Base-by-base conservation (phyloP, 1,140 invertebrate species). In the Scaptomyza hsui region DNA sequence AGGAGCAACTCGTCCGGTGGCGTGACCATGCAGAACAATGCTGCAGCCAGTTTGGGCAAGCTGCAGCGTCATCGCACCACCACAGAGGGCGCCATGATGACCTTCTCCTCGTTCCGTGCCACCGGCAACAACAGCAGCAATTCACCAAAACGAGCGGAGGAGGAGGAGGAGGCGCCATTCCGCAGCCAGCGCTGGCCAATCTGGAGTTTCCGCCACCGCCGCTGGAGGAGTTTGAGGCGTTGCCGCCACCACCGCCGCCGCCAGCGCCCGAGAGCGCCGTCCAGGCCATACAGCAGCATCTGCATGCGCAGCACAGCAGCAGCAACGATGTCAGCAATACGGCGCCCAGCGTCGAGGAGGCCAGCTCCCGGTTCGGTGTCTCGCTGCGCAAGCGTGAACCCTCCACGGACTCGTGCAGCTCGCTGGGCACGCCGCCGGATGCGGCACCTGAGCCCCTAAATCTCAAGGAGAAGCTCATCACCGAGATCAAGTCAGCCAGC, bases 191-290 rank as follows among this genome's bases (percentile, higher is more conserved):
- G 93, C 94, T 12, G 37, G 95, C 96, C 4, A 96, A 97, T 91
- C 91, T 97, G 3, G 96, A 97, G 83, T 97, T 97, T 92, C 96
- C 96, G 4, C 96, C 96, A 1, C 96, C 96, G 0, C 93, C 94
- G 0, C 94, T 88, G 55, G 88, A 94, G 67, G 95, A 96, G 56
- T 94, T 94, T 72, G 89, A 92, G 75, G 89, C 86, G 47, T 75
- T 90, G 65, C 86, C 90, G 10, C 91, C 72, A 62, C 88, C 90
- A 41, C 88, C 88, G 13, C 90, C 89, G n/a, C 90, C 89, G 24
- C 90, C 89, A 35, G 80, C 85, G 12, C 78, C 90, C 0, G 81
- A 89, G 57, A 79, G 72, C 26, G 75, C 80, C 29, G 68, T 89
- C 13, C 82, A 88, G 47, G 81, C 81, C 19, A 88, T 86, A 52